These are phyloP conservation scores for Falco peregrinus DNA, from an alignment of 2,797 vertebrate genomes.

Conservation along the genomic window DNA sequence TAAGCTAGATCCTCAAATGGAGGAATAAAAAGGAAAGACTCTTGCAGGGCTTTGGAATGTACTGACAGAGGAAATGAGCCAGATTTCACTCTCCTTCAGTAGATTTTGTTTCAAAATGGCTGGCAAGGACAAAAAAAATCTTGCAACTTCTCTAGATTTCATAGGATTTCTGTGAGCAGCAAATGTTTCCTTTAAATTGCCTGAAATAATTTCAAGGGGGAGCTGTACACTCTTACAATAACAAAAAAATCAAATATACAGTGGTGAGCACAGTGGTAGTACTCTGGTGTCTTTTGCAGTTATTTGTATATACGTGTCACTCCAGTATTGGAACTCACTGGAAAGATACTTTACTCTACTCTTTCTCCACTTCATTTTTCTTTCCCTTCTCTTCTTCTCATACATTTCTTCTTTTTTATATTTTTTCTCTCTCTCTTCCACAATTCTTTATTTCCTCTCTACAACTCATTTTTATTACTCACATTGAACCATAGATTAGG, in stretches of 20 bases:
- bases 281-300: not conserved
- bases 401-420: not conserved
- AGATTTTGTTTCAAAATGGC: slow-evolving; percentile 26
- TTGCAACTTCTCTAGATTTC: slow-evolving; percentile 10
- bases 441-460: not conserved
- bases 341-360: not conserved
- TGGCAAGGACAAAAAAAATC: not conserved
- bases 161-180: slow-evolving; percentile 1
- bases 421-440: not conserved
- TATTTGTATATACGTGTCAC: not conserved
- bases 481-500: not conserved
- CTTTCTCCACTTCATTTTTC: not conserved
- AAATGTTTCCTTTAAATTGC: not conserved
- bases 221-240: not conserved
- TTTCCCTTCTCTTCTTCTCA: not conserved
- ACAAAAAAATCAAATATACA: not conserved
- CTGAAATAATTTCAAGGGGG: not conserved
- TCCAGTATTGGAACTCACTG: not conserved
- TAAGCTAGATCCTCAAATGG: not conserved
- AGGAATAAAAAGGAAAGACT: slow-evolving; percentile 31
- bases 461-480: not conserved
- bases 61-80: not conserved
- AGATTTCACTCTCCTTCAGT: not conserved
- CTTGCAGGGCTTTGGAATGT: not conserved
- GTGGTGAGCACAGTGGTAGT: not conserved